Base-by-base conservation (phyloP, 2,888 invertebrate species). In the Incurvaria masculella region DNA sequence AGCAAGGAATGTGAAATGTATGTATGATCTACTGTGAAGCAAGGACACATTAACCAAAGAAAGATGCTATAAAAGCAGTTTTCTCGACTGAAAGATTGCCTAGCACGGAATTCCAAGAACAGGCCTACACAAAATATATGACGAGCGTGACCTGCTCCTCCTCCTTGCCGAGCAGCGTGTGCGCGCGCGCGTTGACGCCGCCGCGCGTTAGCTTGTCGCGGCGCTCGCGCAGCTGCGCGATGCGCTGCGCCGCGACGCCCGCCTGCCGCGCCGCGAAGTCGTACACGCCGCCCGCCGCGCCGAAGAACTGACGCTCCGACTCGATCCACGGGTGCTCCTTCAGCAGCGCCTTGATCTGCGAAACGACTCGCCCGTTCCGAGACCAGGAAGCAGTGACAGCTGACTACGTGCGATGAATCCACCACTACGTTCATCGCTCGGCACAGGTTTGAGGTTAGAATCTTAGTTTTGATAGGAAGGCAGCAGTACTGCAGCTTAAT, bases 91-190 rank as follows among this genome's bases (percentile, higher is more conserved):
- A n/a, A n/a, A n/a, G n/a, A n/a, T n/a, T n/a, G n/a, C n/a, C n/a
- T n/a, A n/a, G n/a, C n/a, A n/a, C n/a, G n/a, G n/a, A n/a, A n/a
- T n/a, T n/a, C n/a, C n/a, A n/a, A n/a, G n/a, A n/a, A n/a, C n/a
- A n/a, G n/a, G n/a, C n/a, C n/a, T n/a, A n/a, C n/a, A n/a, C n/a
- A n/a, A n/a, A n/a, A n/a, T n/a, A n/a, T n/a, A n/a, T n/a, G n/a
- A n/a, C n/a, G n/a, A n/a, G n/a, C n/a, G n/a, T 10, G 10, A 33
- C 87, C 80, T 87, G 86, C 61, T 94, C 91, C 71, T 95, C 94
- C 63, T 94, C 91, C 59, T 89, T 88, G 47, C 87, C 88, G 47
- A 94, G 80, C 69, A 94, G 83, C 64, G 87, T 88, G 81, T 96
- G 94, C 1, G 95, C 94, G 57, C 91, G 80, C 48, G 89, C 84